Evolutionary conservation across 2,888 invertebrate species (phyloP), one percentile per base, ranked within the genome.

Genomic region (Tyria jacobaeae): DNA sequence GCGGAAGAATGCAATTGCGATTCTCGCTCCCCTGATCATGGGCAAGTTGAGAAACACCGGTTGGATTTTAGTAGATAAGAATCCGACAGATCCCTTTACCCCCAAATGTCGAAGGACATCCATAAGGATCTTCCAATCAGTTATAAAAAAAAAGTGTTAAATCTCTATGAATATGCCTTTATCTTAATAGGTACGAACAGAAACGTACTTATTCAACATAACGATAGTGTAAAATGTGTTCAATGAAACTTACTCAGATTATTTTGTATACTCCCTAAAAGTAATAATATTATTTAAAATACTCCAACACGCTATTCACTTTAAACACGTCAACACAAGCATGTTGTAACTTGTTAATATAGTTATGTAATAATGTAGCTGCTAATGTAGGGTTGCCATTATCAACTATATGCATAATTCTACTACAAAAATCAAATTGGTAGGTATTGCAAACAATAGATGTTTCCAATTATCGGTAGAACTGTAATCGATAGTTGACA

Each of bases 361-460:
- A 21, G 17, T 51, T 51, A 35, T 6, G 51, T 35, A 51, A 51
- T 10, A 49, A n/a, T n/a, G n/a, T n/a, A n/a, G n/a, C 14, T 31
- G 27, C 44, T 21, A 31, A 27, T 21, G 27, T 21, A 44, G 54
- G 27, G 54, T 54, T 54, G 31, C 54, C 54, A 21, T 31, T 21
- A 54, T 1, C 44, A 31, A 17, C 31, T 27, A 54, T 15, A 54
- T 31, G 9, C n/a, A n/a, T n/a, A n/a, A 21, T 41, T 55, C 44
- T 55, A 55, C 55, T 55, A 44, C 15, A 34, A 34, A 21, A 31
- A 27, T 54, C 1, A 14, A 55, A 31, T 55, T 15, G 15, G 44
- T 55, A 55, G 54, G 44, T 44, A 44, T 55, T 41, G 37, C 21
- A 44, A 44, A 21, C 21, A 44, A 44, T 44, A 44, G 21, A 44